A percentile compares a stretch with the other conserved stretches of the same genome.
Evolutionary conservation across 2,797 vertebrate species (phyloP).

Genomic region (Capromys pilorides): DNA sequence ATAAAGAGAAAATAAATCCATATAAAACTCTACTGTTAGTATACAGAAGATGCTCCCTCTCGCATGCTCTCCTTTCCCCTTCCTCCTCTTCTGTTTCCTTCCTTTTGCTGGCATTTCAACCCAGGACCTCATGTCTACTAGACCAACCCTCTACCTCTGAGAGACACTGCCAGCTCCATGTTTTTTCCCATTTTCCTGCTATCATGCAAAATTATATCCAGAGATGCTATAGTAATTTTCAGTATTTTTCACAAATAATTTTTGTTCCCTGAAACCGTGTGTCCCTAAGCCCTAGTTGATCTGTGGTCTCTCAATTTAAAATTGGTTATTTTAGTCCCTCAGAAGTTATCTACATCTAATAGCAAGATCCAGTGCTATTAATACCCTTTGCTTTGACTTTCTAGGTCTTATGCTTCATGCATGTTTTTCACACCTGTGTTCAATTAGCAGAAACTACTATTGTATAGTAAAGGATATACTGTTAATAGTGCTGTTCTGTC

Average conservation of each 20-base stretch:
- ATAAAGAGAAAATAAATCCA: not conserved
- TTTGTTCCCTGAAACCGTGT: constrained; percentile 34
- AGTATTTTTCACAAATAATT: not conserved
- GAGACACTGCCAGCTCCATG: not conserved
- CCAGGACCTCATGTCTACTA: not conserved
- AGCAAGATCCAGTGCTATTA: not conserved
- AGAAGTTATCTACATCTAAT: constrained; percentile 22
- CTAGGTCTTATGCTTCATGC: constrained; percentile 27
- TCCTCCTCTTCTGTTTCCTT: not conserved
- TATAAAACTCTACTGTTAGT: not conserved
- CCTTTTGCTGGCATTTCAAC: not conserved
- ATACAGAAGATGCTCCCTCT: not conserved
- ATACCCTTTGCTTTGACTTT: constrained; percentile 42
- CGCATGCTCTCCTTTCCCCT: not conserved
- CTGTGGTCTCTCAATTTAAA: constrained; percentile 24
- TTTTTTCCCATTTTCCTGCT: not conserved
- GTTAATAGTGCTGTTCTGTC: not conserved
- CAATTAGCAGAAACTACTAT: not conserved
- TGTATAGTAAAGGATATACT: not conserved
- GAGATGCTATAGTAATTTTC: not conserved
- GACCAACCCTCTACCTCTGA: not conserved
- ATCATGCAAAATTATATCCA: not conserved
- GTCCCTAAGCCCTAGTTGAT: not conserved
- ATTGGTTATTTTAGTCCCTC: constrained; percentile 24
- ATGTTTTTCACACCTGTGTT: constrained; percentile 41